Base-by-base conservation (phyloP, 2,888 invertebrate species). In the Girardia tigrina region DNA sequence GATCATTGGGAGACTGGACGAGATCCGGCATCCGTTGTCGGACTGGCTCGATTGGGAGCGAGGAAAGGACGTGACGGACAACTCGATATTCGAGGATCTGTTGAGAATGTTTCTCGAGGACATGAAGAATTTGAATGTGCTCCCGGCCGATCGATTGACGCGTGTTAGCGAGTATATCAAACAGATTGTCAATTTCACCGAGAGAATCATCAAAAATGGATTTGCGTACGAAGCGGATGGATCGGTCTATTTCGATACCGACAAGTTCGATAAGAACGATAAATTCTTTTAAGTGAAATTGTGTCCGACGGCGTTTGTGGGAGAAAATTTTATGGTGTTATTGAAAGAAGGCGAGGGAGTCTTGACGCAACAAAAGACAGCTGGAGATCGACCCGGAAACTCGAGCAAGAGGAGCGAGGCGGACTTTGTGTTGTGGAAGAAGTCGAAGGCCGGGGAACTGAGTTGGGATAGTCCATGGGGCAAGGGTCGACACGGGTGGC, bases 101-200 rank as follows among this genome's bases (percentile, higher is more conserved):
- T 92, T 98, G 0, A 87, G 89, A 78, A 92, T 94, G 81, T 99
- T 91, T 83, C 92, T 94, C 83, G 89, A 89, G 81, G 95, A 97
- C 82, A 97, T 97, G 95, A 56, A 56, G 23, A 4, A 56, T 56
- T n/a, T 56, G 2, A 56, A 94, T 91, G 90, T 98, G 70, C 86
- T 92, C 76, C 90, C 90, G 74, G 92, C 98, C 16, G 90, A 94
- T 87, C 90, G 92, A n/a, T 86, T 98, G 77, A 97, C 97, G 0
- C 88, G 98, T 82, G 98, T 98, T 29, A 95, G 94, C 83, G 98
- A 99, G 87, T 98, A 95, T 85, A 89, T 99, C 77, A 94, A 95
- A 12, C 93, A 98, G 86, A 95, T 97, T 79, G 87, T 97, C 28
- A 86, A 86, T 26, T 99, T 90, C 29, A 75, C 94, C 78, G 86